These are phyloP conservation scores for Xiphophorus hellerii DNA, from an alignment of 2,113 vertebrate species.

Conservation along the genomic window DNA sequence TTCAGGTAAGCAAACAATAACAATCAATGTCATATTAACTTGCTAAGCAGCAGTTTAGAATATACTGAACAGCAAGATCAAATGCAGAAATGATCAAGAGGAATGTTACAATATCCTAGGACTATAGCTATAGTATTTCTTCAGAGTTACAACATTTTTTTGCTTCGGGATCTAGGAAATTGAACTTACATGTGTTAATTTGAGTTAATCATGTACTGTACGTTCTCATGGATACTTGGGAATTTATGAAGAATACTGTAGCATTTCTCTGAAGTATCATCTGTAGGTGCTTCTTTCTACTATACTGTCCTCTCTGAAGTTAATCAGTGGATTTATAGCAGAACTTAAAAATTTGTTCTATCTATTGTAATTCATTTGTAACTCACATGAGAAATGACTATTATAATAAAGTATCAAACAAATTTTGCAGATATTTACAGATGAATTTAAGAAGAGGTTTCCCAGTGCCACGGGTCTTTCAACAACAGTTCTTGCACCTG, in stretches of 20 bases:
- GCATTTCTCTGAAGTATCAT: no score
- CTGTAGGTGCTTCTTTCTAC: no score
- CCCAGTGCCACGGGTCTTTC: slow-evolving; percentile 2
- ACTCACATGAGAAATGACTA: no score
- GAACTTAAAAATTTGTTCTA: no score
- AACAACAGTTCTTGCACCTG: background rate
- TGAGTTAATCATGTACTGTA: no score
- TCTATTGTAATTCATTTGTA: background rate
- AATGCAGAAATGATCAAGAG: slow-evolving; percentile 70
- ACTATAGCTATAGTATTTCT: slow-evolving; percentile 42
- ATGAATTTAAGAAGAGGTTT: slow-evolving; percentile 69
- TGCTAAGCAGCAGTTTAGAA: background rate
- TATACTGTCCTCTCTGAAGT: no score
- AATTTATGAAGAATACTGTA: no score
- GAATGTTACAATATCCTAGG: slow-evolving; percentile 77
- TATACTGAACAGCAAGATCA: slow-evolving; percentile 77
- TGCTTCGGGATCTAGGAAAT: no score
- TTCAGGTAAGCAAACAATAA: slow-evolving; percentile 79
- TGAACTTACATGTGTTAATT: no score
- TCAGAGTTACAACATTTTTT: no score
- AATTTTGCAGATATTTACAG: slow-evolving; percentile 67
- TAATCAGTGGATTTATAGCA: no score
- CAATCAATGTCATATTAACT: background rate
- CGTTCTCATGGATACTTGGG: no score
- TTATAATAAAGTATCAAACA: background rate